These are phyloP conservation scores for Ernsta delagoae DNA, from an alignment of 2,888 invertebrate species.

Conservation along the genomic window DNA sequence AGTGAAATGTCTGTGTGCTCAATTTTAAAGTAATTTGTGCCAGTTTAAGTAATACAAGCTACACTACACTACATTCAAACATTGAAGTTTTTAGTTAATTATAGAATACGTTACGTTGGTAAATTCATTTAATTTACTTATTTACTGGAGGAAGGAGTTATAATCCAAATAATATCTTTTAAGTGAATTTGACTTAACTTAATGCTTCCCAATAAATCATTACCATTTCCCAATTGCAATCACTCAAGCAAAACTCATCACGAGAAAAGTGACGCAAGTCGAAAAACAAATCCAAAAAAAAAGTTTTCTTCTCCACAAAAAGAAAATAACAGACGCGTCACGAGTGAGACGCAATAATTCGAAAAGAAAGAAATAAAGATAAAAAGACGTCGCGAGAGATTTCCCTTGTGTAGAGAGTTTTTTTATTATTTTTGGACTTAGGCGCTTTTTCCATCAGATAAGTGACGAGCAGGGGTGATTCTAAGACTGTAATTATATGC, in stretches of 20 bases:
- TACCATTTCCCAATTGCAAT: slow-evolving; percentile 18
- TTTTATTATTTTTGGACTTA: slow-evolving; percentile 60
- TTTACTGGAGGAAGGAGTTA: too few relatives aligned
- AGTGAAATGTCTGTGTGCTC: too few relatives aligned
- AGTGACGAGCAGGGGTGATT: slow-evolving; percentile 41
- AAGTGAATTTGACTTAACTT: background rate
- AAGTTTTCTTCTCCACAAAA: slow-evolving; percentile 10
- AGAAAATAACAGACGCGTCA: slow-evolving; percentile 30
- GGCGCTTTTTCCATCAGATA: slow-evolving; percentile 62
- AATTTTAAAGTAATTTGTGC: too few relatives aligned
- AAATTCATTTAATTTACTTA: too few relatives aligned
- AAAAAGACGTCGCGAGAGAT: slow-evolving; percentile 46
- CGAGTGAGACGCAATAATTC: slow-evolving; percentile 35
- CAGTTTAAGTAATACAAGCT: too few relatives aligned
- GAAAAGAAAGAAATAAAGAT: slow-evolving; percentile 38
- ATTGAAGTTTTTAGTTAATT: too few relatives aligned
- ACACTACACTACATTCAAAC: too few relatives aligned
- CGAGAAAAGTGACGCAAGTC: slow-evolving; percentile 9
- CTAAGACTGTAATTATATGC: slow-evolving; percentile 44
- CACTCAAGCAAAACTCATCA: slow-evolving; percentile 33
- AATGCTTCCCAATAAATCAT: background rate
- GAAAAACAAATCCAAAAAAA: slow-evolving; percentile 18
- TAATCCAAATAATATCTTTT: too few relatives aligned
- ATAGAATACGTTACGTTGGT: too few relatives aligned
- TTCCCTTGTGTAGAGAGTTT: slow-evolving; percentile 67